Base-by-base conservation (phyloP, 2,797 vertebrate genomes). In the Chelon auratus region DNA sequence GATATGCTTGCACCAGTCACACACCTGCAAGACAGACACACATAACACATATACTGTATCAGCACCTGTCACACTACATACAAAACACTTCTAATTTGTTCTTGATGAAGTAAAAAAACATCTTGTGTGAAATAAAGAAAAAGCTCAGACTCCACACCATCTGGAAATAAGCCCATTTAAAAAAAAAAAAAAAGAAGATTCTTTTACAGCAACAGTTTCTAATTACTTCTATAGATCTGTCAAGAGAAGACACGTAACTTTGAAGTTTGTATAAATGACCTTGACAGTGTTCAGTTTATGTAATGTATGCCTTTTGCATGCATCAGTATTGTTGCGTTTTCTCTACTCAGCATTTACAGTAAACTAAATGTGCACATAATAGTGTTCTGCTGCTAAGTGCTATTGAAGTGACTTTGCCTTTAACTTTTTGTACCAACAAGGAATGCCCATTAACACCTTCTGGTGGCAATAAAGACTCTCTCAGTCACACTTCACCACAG, bases 1-100 rank as follows among this genome's bases (percentile, higher is more conserved):
- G 93, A 99, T 99, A 92, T 99, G 98, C 90, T 99, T 99, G 95
- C 98, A 99, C 98, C 98, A 99, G 95, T 99, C 98, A 93, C 98
- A 99, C 90, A 99, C 98, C 98, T 99, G 95, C 83, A 95, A 87
- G 54, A 78, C 55, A 83, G 65, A 81, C 52, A 84, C 54, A 90
- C 62, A 89, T 24, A 82, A 53, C 22, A 78, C 62, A 84, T 61
- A 78, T 7, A 67, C 15, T 52, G 15, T 43, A 75, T 89, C 65
- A 89, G 72, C 60, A 77, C 51, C 40, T 73, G 63, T 75, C 58
- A 66, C 17, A 42, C 30, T 66, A 33, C 65, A 63, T 45, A 72
- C 68, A 74, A 75, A 73, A 67, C 3, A 69, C 61, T 59, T 69
- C n/a, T 78, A 75, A 85, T 55, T 82, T 67, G 68, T 62, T 87